A percentile compares a stretch with the other conserved stretches of the same genome.
Conservation (phyloP, 1,140 invertebrate genomes). For the Aphis gossypii region DNA sequence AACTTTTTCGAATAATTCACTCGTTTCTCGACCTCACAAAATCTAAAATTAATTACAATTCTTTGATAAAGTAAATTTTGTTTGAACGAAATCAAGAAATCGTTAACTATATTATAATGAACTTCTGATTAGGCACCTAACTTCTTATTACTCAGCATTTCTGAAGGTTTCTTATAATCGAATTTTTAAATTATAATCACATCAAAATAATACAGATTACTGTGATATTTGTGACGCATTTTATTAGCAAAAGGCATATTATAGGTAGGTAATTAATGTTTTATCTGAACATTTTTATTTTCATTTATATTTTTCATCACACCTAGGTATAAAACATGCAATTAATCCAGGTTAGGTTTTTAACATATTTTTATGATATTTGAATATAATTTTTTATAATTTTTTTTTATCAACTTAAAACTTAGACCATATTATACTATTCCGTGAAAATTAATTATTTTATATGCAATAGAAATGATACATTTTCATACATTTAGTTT, state of each 20-base stretch:
- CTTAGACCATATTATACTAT: neutral
- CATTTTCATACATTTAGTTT: neutral
- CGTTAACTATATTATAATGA: neutral
- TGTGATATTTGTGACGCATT: neutral
- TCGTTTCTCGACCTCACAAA: neutral
- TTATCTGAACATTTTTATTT: no score
- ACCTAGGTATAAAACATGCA: neutral
- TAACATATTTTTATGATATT: no score
- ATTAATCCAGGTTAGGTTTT: neutral
- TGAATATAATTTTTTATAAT: neutral
- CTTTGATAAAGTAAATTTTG: neutral
- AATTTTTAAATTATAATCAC: neutral
- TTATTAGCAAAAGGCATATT: neutral
- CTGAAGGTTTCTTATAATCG: neutral
- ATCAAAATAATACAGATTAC: neutral
- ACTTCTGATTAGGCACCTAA: neutral
- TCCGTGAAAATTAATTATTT: neutral
- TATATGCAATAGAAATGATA: neutral
- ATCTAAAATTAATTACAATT: neutral
- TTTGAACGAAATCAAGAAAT: neutral
- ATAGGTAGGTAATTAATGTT: neutral
- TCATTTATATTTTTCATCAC: neutral
- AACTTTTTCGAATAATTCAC: neutral
- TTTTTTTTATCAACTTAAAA: neutral
- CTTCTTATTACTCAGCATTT: neutral